Evolutionary conservation across 2,888 invertebrate genomes (phyloP), one percentile per base, ranked within the genome.

Genomic region (Seira sanloemensis): DNA sequence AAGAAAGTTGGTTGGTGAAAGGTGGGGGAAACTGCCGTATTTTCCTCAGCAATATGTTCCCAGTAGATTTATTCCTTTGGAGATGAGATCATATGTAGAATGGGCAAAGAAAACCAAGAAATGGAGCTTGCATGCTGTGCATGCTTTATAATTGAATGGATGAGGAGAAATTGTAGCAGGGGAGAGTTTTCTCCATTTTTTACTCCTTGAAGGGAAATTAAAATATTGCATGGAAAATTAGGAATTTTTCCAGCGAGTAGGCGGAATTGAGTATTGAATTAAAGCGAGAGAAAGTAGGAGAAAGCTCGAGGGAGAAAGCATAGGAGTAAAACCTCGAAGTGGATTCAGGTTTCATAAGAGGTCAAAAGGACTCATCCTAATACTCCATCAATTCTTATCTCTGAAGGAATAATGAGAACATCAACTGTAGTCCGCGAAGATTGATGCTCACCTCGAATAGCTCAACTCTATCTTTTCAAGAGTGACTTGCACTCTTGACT

Each of bases 211-310:
- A 62, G 62, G 62, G 21, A 62, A 62, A 62, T 62, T 62, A 62
- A 62, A 62, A 62, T 62, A 62, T 62, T 62, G 62, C 62, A 62
- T 62, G 62, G 21, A 7, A 62, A 62, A 62, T 62, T 62, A 21
- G 62, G 62, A 62, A 2, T 62, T 62, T 62, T 62, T 21, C 7
- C 21, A 16, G 2, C 62, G 62, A 62, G 62, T 21, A 21, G 19
- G 62, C 2, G 21, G 12, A 62, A 62, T 62, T 62, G 62, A 62
- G 21, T 62, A 62, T 62, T 62, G 62, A 62, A 62, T 62, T 62
- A 62, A 21, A 2, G 19, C 50, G 1, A 50, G 2, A 50, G 50
- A 50, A 37, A 7, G 50, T n/a, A n/a, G n/a, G 16, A 12, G 2
- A 2, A 50, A 18, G 50, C 16, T 37, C 37, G 12, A 50, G 50